These are phyloP conservation scores for Epinephelus malabaricus DNA, from an alignment of 2,797 vertebrate species.

Conservation along the genomic window DNA sequence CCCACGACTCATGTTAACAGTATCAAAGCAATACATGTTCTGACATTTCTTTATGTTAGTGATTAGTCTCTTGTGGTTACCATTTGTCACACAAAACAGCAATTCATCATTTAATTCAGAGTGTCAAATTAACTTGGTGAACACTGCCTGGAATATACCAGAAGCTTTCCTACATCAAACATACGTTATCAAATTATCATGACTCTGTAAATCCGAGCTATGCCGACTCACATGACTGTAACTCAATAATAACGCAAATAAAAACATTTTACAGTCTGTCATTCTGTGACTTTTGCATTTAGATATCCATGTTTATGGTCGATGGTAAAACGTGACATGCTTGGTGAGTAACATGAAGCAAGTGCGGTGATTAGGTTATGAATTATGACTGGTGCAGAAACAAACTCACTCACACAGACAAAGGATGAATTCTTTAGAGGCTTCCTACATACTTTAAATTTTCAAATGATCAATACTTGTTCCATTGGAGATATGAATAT, in stretches of 20 bases:
- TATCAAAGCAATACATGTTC: constrained; percentile 23
- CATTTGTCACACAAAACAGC: constrained; percentile 4
- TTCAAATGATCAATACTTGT: neutral
- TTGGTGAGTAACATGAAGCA: constrained; percentile 29
- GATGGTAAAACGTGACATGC: constrained; percentile 20
- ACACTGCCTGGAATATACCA: neutral
- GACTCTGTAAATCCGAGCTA: neutral
- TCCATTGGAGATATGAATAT: neutral
- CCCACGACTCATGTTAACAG: constrained; percentile 23
- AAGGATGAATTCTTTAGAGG: neutral
- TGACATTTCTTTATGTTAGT: constrained; percentile 12
- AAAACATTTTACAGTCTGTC: neutral
- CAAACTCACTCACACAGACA: constrained; percentile 21
- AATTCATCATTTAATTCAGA: neutral
- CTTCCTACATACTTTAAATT: neutral
- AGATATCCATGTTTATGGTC: constrained; percentile 28
- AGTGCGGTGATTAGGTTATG: constrained; percentile 46
- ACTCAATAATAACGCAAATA: neutral
- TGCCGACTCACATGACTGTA: neutral
- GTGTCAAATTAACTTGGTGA: neutral
- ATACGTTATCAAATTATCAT: neutral
- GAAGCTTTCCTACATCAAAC: neutral
- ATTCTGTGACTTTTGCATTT: constrained; percentile 22
- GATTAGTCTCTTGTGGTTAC: constrained; percentile 17
- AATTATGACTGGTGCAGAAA: constrained; percentile 38